Percentiles rank a stretch among this genome's conserved stretches.
Conservation (phyloP, 2,113 vertebrate genomes). For the Mesitornis unicolor region DNA sequence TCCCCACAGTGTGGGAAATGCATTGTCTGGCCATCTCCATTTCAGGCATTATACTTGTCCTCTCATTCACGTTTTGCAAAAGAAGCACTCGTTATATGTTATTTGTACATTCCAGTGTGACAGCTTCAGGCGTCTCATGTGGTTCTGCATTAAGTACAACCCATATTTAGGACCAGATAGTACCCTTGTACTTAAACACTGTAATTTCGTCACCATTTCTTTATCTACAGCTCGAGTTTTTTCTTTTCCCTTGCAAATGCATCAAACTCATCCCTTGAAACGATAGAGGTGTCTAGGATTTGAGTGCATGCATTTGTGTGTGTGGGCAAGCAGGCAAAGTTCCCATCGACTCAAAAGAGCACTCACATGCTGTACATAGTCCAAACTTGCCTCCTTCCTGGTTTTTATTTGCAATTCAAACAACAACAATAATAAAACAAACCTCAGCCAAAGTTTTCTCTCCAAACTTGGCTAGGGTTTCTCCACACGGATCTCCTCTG, state of each 20-base stretch:
- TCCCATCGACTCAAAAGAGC: background rate
- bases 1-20: background rate
- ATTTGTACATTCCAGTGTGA: background rate
- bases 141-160: background rate
- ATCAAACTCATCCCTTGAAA: background rate
- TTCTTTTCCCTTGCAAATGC: background rate
- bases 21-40: background rate
- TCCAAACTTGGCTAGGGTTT: conserved; percentile 20
- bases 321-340: background rate
- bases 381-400: conserved; percentile 53
- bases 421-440: conserved; percentile 34
- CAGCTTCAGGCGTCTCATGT: background rate
- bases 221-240: background rate
- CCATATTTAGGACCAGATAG: background rate
- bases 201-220: background rate
- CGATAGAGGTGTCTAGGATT: background rate
- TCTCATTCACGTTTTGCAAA: background rate
- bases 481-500: background rate
- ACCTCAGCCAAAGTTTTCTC: conserved; percentile 16
- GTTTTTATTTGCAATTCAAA: conserved; percentile 50
- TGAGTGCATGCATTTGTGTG: background rate
- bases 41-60: background rate
- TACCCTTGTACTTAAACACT: background rate
- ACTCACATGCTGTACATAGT: background rate
- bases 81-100: background rate